These are phyloP conservation scores for Dynastes maya DNA, from an alignment of 2,888 invertebrate species.

Conservation along the genomic window DNA sequence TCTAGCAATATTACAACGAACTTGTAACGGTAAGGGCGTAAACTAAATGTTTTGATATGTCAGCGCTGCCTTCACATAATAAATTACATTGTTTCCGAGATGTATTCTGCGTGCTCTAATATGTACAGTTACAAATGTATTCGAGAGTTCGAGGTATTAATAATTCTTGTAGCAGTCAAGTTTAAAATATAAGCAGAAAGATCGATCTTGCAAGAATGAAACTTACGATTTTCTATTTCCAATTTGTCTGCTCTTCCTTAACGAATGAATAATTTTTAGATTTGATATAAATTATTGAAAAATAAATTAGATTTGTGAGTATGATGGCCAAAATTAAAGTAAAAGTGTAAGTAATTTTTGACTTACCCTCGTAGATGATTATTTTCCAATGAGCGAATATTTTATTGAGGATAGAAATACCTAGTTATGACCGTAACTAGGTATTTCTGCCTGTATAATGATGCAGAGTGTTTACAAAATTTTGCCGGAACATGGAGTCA, in stretches of 20 bases:
- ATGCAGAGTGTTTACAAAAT: no score
- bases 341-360: no score
- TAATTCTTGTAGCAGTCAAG: slow-evolving; percentile 42
- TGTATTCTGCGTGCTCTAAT: slow-evolving; percentile 32
- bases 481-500: no score
- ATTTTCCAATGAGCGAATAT: no score
- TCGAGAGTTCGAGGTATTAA: slow-evolving; percentile 43
- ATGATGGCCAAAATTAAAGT: background rate
- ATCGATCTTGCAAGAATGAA: slow-evolving; percentile 35
- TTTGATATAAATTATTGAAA: slow-evolving; percentile 31
- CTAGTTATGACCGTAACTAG: no score
- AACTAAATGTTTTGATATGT: slow-evolving; percentile 27
- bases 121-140: slow-evolving; percentile 48
- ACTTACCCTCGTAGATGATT: no score
- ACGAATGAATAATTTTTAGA: slow-evolving; percentile 36
- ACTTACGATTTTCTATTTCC: slow-evolving; percentile 20
- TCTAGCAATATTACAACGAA: background rate
- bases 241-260: background rate
- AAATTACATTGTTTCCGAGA: slow-evolving; percentile 32
- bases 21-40: slow-evolving; percentile 1
- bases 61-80: slow-evolving; percentile 33
- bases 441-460: no score
- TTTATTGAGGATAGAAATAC: no score
- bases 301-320: background rate
- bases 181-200: slow-evolving; percentile 48